phyloP scores from a whole-genome alignment of 2,888 invertebrate genomes.

The Spisula solida region DNA sequence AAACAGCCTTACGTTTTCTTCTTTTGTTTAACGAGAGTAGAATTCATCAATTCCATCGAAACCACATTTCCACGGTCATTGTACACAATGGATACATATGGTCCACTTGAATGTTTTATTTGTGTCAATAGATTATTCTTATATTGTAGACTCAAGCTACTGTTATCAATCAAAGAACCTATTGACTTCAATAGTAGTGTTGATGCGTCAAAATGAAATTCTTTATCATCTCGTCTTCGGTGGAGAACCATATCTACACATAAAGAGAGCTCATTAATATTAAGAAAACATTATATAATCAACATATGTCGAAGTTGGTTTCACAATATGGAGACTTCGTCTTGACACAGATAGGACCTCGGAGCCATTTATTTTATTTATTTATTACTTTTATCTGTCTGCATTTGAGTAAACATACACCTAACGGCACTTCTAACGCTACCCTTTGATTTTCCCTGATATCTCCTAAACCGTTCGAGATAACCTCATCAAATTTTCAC shows the following conservation, averaged over 20 bases:
- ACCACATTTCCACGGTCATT: conserved; percentile 24
- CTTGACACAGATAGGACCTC: no score
- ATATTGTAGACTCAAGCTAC: conserved; percentile 33
- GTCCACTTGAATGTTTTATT: conserved; percentile 40
- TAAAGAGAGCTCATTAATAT: not conserved
- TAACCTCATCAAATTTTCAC: no score
- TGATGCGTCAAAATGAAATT: conserved; percentile 32
- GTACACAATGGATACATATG: conserved; percentile 36
- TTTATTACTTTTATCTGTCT: no score
- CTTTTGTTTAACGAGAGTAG: not conserved
- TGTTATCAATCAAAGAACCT: conserved; percentile 31
- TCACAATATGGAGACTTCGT: no score
- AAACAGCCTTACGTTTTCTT: conserved; percentile 4
- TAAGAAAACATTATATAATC: no score
- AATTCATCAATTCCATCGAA: conserved; percentile 24
- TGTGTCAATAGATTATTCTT: not conserved
- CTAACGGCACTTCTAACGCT: no score
- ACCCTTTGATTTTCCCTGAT: no score
- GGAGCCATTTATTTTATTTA: no score
- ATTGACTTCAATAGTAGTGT: not conserved
- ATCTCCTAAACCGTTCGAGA: no score
- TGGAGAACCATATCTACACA: conserved; percentile 31
- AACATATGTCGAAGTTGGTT: no score
- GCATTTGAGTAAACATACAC: no score
- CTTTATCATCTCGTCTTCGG: conserved; percentile 18